Base-by-base conservation (phyloP, 2,113 vertebrate species). In the Cinclus mexicanus region DNA sequence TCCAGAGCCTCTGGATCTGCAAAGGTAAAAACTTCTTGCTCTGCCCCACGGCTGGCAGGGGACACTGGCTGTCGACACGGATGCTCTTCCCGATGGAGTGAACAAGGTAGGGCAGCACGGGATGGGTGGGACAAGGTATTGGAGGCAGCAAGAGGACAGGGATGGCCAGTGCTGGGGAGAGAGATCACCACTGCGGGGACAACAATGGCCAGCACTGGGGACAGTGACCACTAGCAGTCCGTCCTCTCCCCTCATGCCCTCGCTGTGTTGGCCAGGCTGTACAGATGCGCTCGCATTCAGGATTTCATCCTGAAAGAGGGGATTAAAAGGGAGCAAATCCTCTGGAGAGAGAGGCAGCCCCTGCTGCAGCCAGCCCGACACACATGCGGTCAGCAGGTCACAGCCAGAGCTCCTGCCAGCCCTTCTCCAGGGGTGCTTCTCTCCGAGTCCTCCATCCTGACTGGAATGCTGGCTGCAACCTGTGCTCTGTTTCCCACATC, bases 321-420 rank as follows among this genome's bases (percentile, higher is more conserved):
- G 93, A 95, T 97, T 96, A 95, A 84, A 37, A 46, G 70, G 63
- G 63, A 69, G 64, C 47, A 94, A 96, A 94, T 95, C 89, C 22
- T 0, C 64, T 4, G 72, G 25, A 70, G 64, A 53, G 64, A 70
- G 56, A 18, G 31, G 50, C 82, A 88, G 61, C 65, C 70, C 60
- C 82, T 56, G 20, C 46, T 5, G 29, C 1, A 0, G 56, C 31
- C 64, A 65, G 64, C 35, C 31, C 2, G 0, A 18, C 0, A 4
- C 33, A 20, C 47, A 50, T 3, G 4, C 0, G 7, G 80, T 61
- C 91, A 91, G 64, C 18, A 0, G 90, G 77, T 70, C 55, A 64
- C 37, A 77, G 53, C 7, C 1, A 4, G 25, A 83, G 75, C 57
- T 65, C 67, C 67, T 8, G n/a, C 33, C 6, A 4, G 28, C 63